A percentile compares a stretch with the other conserved stretches of the same genome.
phyloP scores from a whole-genome alignment of 2,797 vertebrate species.

The Sebastes oblongus region DNA sequence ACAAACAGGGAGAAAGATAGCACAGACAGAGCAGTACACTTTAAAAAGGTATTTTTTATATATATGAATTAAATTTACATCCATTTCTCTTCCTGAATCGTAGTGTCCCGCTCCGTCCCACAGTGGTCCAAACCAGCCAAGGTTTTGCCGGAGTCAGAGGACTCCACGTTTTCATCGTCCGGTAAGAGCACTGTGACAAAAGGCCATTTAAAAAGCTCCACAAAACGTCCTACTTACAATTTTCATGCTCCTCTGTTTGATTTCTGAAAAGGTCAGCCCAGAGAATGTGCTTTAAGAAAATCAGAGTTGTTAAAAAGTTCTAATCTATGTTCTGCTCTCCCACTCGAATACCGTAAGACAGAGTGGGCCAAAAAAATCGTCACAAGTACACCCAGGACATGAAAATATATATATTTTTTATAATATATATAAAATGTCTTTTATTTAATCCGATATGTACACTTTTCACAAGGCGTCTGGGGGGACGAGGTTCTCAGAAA shows the following conservation, averaged over 20 bases:
- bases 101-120: constrained; percentile 41
- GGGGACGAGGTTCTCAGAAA: constrained; percentile 73
- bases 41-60: constrained; percentile 56
- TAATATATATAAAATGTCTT: constrained; percentile 86
- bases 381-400: constrained; percentile 87
- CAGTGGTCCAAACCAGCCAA: constrained; percentile 51
- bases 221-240: constrained; percentile 33
- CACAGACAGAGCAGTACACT: constrained; percentile 78
- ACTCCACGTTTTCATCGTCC: constrained; percentile 32
- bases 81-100: constrained; percentile 61
- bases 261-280: constrained; percentile 64
- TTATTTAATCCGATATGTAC: constrained; percentile 92
- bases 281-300: constrained; percentile 76
- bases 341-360: constrained; percentile 79
- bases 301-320: constrained; percentile 58
- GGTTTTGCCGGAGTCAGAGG: constrained; percentile 35
- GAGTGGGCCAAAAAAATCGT: constrained; percentile 79
- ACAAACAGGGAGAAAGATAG: constrained; percentile 65
- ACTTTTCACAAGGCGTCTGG: constrained; percentile 90
- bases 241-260: constrained; percentile 36
- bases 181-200: constrained; percentile 68
- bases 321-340: constrained; percentile 69
- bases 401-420: constrained; percentile 85
- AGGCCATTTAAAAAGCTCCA: constrained; percentile 59
- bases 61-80: constrained; percentile 81